phyloP scores from a whole-genome alignment of 1,140 invertebrate species.

The Spodoptera frugiperda region DNA sequence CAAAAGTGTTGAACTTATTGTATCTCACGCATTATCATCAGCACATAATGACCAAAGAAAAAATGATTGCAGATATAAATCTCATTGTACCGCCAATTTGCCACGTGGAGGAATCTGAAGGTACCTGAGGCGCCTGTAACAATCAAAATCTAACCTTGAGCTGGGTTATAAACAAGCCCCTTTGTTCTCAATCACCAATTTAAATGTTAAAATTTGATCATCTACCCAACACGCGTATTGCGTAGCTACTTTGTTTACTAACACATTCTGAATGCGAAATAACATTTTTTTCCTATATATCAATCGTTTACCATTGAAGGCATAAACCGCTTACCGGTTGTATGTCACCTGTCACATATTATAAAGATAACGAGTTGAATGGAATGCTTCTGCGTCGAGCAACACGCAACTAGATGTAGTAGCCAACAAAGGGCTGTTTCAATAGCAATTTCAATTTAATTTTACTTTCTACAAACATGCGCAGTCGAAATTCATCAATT shows the following conservation, averaged over 20 bases:
- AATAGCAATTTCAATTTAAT: conserved; percentile 52
- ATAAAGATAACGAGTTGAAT: conserved; percentile 57
- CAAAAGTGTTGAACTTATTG: conserved; percentile 10
- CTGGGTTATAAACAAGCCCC: conserved; percentile 36
- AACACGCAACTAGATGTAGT: conserved; percentile 22
- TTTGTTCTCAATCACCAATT: conserved; percentile 46
- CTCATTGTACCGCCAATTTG: conserved; percentile 39
- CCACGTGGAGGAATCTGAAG: conserved; percentile 35
- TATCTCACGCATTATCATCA: conserved; percentile 37
- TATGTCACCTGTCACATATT: conserved; percentile 70
- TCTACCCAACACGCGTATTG: conserved; percentile 51
- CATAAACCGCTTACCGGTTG: conserved; percentile 64
- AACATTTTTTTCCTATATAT: conserved; percentile 63
- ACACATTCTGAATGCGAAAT: conserved; percentile 66
- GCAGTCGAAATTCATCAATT: conserved; percentile 33
- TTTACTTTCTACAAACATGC: conserved; percentile 58
- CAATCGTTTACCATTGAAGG: conserved; percentile 65
- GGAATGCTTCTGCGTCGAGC: conserved; percentile 48
- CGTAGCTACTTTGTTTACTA: conserved; percentile 68
- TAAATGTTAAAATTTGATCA: conserved; percentile 47
- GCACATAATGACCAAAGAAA: conserved; percentile 27
- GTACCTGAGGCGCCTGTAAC: conserved; percentile 17
- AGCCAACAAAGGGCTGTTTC: conserved; percentile 59
- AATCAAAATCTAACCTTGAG: conserved; percentile 47
- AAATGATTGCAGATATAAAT: conserved; percentile 24